Evolutionary conservation across 2,113 vertebrate species (phyloP), one percentile per base, ranked within the genome.

Genomic region (Oncorhynchus gorbuscha): DNA sequence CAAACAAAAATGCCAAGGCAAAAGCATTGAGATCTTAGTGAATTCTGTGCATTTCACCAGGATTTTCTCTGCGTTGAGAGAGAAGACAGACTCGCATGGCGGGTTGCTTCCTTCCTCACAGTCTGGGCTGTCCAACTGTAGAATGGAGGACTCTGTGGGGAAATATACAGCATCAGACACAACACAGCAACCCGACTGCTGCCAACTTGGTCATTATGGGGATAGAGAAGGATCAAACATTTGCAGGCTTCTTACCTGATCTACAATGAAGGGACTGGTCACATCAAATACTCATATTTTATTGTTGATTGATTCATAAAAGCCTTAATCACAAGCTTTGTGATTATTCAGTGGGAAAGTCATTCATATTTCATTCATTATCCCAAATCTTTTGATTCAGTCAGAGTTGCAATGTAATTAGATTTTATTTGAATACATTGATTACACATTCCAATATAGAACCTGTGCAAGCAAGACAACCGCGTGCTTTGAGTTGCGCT

Each of bases 31-130:
- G 18, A 22, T 39, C 18, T 39, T 18, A 39, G 20, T 69, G 30
- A 30, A 35, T 24, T 6, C 3, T 70, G 74, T 39, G 6, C 5
- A 30, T 72, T 94, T 81, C 92, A 99, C 98, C 95, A 99, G 89
- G 79, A 98, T 95, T 89, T 99, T 98, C 81, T 99, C 98, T 20
- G 98, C 96, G 61, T 97, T 97, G 18, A 97, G 92, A 6, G 97
- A 96, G 81, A 97, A 95, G 70, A 96, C 74, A 0, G 97, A 96
- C 89, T 97, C 96, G 79, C 97, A 98, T 59, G 96, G 92, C 0
- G 93, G 92, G 18, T 93, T 93, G 49, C 95, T 95, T 84, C 93
- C 95, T 79, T 95, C 91, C 76, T 97, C 95, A 64, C 97, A 99
- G 76, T 97, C 96, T 0, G 95, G 94, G 55, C 97, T 96, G 2